These are phyloP conservation scores for Pseudorhombus dupliciocellatus DNA, from an alignment of 2,113 vertebrate genomes.

Conservation along the genomic window DNA sequence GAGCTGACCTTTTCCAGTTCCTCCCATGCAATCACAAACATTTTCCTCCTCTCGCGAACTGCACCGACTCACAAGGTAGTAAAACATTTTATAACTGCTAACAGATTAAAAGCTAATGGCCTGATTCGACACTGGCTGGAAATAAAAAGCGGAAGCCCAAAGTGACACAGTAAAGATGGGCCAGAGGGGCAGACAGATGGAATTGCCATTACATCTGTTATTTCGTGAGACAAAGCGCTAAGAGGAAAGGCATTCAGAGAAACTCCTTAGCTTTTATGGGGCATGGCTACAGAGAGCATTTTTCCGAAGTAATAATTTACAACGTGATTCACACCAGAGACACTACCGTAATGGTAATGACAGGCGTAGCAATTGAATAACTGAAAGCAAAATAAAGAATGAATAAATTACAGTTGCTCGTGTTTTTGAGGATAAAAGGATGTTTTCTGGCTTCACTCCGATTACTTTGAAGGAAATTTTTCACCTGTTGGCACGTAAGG, in stretches of 20 bases:
- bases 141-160: constrained; percentile 56
- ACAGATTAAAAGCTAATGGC: constrained; percentile 48
- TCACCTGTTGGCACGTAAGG: constrained; percentile 69
- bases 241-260: constrained; percentile 58
- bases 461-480: not conserved
- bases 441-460: not conserved
- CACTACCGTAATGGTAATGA: constrained; percentile 21
- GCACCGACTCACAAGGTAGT: constrained; percentile 56
- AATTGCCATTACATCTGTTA: constrained; percentile 62
- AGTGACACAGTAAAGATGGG: constrained; percentile 42
- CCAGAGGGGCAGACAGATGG: constrained; percentile 59
- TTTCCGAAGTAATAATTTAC: constrained; percentile 46
- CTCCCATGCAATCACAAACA: constrained; percentile 52
- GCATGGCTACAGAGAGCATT: constrained; percentile 23
- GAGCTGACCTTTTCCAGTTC: constrained; percentile 50
- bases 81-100: constrained; percentile 68
- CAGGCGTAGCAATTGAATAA: constrained; percentile 1
- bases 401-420: not conserved
- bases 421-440: not conserved
- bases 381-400: not conserved
- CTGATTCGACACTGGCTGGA: constrained; percentile 50
- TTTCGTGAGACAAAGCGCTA: constrained; percentile 60
- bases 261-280: constrained; percentile 60
- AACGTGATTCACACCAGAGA: constrained; percentile 37
- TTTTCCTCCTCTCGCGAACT: constrained; percentile 51